Evolutionary conservation across 2,113 vertebrate species (phyloP).

Genomic region (Danionella cerebrum): DNA sequence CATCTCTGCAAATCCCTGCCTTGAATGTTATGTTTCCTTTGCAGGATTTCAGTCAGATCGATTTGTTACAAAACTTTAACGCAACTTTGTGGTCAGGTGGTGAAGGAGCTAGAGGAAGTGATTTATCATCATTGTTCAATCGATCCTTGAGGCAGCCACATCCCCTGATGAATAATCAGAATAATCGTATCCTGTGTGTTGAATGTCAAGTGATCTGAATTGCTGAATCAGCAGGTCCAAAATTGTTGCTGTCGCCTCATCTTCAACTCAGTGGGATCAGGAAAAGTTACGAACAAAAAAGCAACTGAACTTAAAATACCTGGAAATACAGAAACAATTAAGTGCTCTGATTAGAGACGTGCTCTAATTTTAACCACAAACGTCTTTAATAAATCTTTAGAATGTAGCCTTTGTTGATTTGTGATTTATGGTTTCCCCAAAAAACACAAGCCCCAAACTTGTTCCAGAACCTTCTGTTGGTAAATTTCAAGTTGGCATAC

Average conservation of each 20-base stretch:
- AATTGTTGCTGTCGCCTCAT: conserved; percentile 1
- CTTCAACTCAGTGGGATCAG: conserved; percentile 27
- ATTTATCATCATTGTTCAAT: conserved; percentile 33
- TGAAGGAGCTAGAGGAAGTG: conserved; percentile 17
- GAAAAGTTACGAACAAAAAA: not conserved
- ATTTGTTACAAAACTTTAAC: not conserved
- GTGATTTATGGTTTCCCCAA: too few relatives aligned
- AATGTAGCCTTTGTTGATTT: too few relatives aligned
- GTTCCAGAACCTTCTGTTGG: too few relatives aligned
- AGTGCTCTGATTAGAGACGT: too few relatives aligned
- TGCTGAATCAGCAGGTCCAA: conserved; percentile 25
- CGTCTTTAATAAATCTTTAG: too few relatives aligned
- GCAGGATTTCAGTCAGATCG: not conserved
- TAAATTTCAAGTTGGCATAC: too few relatives aligned
- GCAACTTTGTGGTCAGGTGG: conserved; percentile 9
- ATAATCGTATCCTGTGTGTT: conserved; percentile 29
- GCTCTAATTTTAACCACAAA: too few relatives aligned
- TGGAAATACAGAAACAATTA: not conserved
- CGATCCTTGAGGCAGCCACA: conserved; percentile 10
- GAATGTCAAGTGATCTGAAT: conserved; percentile 29
- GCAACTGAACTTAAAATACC: not conserved
- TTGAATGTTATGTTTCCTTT: not conserved
- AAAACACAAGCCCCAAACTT: too few relatives aligned
- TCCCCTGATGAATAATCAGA: conserved; percentile 41
- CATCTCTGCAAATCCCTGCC: not conserved